Evolutionary conservation across 2,113 vertebrate species (phyloP).

Genomic region (Plecotus auritus): DNA sequence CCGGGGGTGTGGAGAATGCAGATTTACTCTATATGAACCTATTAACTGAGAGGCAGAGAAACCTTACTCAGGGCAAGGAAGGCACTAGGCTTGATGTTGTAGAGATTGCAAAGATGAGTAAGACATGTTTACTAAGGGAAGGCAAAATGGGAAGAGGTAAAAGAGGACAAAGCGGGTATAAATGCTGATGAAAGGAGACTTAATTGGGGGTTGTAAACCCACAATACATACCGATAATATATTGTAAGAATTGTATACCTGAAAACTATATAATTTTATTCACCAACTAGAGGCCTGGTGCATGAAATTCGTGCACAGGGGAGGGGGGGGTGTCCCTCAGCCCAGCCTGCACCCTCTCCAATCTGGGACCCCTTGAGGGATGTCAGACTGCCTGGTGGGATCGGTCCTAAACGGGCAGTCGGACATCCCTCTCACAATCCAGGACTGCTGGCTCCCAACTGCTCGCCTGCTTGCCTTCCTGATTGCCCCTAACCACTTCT

Average conservation of each 20-base stretch:
- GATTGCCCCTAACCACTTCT: no score
- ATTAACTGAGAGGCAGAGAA: background rate
- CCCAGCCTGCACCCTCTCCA: no score
- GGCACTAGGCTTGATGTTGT: background rate
- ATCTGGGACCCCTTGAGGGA: no score
- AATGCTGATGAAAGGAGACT: background rate
- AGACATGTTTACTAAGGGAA: background rate
- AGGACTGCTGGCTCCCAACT: no score
- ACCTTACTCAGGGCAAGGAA: background rate
- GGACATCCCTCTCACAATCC: no score
- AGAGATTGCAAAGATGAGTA: background rate
- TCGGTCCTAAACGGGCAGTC: no score
- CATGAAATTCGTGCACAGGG: no score
- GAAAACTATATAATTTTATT: background rate
- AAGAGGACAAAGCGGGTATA: background rate
- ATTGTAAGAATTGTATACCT: background rate
- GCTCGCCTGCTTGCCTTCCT: no score
- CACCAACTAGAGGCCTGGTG: no score
- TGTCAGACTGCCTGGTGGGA: no score
- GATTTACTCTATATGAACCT: background rate
- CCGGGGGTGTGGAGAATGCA: background rate
- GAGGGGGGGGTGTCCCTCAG: no score
- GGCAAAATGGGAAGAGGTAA: background rate
- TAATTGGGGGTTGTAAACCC: background rate
- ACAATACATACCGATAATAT: background rate